These are phyloP conservation scores for Gobiocypris rarus DNA, from an alignment of 2,113 vertebrate species.

Conservation along the genomic window DNA sequence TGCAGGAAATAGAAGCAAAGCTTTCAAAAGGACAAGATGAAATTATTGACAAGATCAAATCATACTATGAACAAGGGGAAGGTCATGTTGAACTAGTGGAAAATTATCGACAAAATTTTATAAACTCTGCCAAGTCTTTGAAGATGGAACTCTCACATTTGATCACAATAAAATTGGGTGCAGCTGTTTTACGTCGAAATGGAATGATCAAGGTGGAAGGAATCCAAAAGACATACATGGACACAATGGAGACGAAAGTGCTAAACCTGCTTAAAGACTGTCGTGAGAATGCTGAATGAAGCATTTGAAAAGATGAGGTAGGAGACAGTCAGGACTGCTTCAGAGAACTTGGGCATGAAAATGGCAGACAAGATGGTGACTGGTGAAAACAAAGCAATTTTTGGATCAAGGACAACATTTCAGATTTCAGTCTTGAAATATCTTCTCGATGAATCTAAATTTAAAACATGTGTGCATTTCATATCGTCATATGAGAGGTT, in stretches of 20 bases:
- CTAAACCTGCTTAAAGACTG: slow-evolving; percentile 44
- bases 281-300: slow-evolving; percentile 9
- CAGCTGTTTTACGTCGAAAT: slow-evolving; percentile 17
- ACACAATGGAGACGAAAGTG: slow-evolving; percentile 61
- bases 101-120: slow-evolving; percentile 68
- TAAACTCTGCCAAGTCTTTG: slow-evolving; percentile 52
- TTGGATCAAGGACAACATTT: slow-evolving; percentile 55
- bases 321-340: background rate
- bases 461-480: slow-evolving; percentile 48
- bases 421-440: slow-evolving; percentile 61
- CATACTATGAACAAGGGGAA: slow-evolving; percentile 64
- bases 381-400: slow-evolving; percentile 43
- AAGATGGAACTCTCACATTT: slow-evolving; percentile 51
- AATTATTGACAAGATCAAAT: slow-evolving; percentile 19
- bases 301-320: slow-evolving; percentile 74
- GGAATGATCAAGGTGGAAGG: slow-evolving; percentile 38
- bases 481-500: slow-evolving; percentile 59
- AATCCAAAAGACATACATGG: slow-evolving; percentile 50
- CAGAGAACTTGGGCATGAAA: slow-evolving; percentile 54
- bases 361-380: slow-evolving; percentile 63
- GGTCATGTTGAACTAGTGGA: slow-evolving; percentile 61
- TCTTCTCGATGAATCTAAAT: slow-evolving; percentile 58
- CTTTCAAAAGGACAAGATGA: background rate
- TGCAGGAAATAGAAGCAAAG: background rate
- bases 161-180: background rate